These are phyloP conservation scores for Silurus asotus DNA, from an alignment of 2,113 vertebrate species.

Conservation along the genomic window DNA sequence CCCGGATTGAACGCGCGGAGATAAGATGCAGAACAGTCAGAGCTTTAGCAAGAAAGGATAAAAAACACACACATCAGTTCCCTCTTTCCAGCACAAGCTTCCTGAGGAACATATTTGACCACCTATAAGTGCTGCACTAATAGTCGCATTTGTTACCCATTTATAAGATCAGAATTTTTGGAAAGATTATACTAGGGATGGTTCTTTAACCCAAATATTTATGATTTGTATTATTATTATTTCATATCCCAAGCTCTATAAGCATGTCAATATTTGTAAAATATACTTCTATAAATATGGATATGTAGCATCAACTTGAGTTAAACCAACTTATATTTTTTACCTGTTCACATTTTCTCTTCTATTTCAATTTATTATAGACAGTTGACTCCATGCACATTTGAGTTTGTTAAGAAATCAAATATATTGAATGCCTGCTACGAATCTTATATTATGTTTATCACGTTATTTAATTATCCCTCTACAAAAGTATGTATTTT, in stretches of 20 bases:
- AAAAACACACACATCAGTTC: not conserved
- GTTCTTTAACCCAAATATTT: not conserved
- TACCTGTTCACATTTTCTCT: not conserved
- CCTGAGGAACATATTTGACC: not conserved
- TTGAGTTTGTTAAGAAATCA: not conserved
- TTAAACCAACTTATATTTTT: not conserved
- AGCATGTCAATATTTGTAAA: too few relatives aligned
- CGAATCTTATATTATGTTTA: not conserved
- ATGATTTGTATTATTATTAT: too few relatives aligned
- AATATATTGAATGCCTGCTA: not conserved
- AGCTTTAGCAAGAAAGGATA: slow-evolving; percentile 54
- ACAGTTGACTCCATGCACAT: not conserved
- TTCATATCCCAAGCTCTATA: too few relatives aligned
- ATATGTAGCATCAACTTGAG: not conserved
- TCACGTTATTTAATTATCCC: not conserved
- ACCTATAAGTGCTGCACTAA: not conserved
- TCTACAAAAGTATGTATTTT: not conserved
- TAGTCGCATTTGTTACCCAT: not conserved
- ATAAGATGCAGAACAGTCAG: slow-evolving; percentile 57
- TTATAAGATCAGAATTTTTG: not conserved
- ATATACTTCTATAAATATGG: not conserved
- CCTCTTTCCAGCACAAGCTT: slow-evolving; percentile 31
- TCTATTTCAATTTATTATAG: not conserved
- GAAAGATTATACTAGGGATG: not conserved
- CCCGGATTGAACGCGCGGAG: slow-evolving; percentile 69